A percentile compares a stretch with the other conserved stretches of the same genome.
These are phyloP conservation scores for Marisa cornuarietis DNA, from an alignment of 1,140 invertebrate species.

Conservation along the genomic window DNA sequence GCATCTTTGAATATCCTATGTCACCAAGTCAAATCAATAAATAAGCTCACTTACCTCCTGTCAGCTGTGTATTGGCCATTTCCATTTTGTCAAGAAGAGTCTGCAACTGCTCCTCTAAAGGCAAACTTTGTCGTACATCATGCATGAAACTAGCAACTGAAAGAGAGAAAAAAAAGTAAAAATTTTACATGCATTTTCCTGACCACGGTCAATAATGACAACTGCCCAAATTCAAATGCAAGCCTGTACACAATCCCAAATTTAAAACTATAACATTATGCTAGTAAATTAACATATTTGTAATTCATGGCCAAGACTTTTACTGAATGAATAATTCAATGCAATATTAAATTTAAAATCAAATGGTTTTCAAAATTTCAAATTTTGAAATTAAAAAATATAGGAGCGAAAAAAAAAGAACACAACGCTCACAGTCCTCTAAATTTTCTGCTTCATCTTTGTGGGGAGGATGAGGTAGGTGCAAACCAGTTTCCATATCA, in stretches of 20 bases:
- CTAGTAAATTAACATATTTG: no score
- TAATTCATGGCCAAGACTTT: no score
- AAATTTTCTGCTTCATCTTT: constrained; percentile 48
- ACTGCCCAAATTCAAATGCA: not conserved
- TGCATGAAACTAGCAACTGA: constrained; percentile 59
- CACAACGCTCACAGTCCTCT: constrained; percentile 61
- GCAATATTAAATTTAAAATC: no score
- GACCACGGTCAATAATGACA: not conserved
- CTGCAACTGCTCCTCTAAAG: constrained; percentile 64
- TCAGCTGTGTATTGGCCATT: constrained; percentile 42
- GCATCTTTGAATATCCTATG: no score
- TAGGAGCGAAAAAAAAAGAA: not conserved
- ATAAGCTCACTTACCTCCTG: constrained; percentile 27
- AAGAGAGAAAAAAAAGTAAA: constrained; percentile 27
- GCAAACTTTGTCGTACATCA: constrained; percentile 50
- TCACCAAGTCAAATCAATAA: no score
- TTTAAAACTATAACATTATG: no score
- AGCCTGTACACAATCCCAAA: not conserved
- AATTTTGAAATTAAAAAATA: no score
- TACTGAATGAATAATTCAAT: no score
- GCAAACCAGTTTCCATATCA: constrained; percentile 68
- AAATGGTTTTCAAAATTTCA: no score
- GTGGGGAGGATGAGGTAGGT: constrained; percentile 55
- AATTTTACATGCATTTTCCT: not conserved
- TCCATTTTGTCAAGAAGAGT: constrained; percentile 65